phyloP scores from a whole-genome alignment of 2,888 invertebrate genomes.

The Beris chalybata region DNA sequence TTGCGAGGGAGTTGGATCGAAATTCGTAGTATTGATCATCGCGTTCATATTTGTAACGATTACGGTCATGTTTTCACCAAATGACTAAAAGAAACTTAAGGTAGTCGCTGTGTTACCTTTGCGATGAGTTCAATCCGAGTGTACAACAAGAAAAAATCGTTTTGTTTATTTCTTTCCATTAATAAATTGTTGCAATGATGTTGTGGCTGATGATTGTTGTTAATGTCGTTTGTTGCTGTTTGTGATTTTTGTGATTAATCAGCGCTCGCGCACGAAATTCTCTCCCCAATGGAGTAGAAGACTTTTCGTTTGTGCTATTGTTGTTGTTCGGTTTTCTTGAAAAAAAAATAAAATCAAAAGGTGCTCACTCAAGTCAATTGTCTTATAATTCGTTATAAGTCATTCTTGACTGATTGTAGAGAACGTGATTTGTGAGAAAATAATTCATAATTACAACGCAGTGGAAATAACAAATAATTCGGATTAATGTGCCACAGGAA shows the following conservation, averaged over 20 bases:
- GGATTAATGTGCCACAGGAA: not conserved
- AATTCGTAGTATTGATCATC: not conserved
- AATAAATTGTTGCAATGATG: too few relatives aligned
- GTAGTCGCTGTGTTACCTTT: too few relatives aligned
- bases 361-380: constrained; percentile 6
- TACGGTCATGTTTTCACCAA: not conserved
- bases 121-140: too few relatives aligned
- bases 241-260: not conserved
- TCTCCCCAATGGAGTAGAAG: constrained; percentile 10
- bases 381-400: constrained; percentile 3
- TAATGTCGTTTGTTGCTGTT: not conserved
- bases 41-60: not conserved
- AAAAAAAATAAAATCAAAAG: too few relatives aligned
- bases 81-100: too few relatives aligned
- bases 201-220: not conserved
- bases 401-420: constrained; percentile 1
- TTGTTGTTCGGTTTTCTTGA: too few relatives aligned
- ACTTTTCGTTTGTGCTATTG: constrained; percentile 9
- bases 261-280: constrained; percentile 2
- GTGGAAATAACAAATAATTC: not conserved
- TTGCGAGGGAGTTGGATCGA: constrained; percentile 35
- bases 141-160: too few relatives aligned
- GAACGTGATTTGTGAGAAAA: too few relatives aligned
- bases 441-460: not conserved
- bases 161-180: too few relatives aligned